phyloP scores from a whole-genome alignment of 2,113 vertebrate genomes.

The Gavialis gangeticus region DNA sequence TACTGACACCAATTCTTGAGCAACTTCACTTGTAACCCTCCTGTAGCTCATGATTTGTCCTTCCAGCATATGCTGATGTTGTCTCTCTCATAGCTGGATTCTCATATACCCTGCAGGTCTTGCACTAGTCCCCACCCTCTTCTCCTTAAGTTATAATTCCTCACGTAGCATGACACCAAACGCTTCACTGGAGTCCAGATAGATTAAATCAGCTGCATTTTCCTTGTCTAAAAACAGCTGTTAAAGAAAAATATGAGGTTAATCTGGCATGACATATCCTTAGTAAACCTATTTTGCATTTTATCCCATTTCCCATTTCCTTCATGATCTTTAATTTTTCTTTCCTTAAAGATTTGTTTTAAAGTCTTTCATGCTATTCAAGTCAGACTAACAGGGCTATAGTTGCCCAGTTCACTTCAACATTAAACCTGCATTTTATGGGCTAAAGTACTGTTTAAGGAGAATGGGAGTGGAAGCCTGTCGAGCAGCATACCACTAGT shows the following conservation, averaged over 20 bases:
- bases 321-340: slow-evolving; percentile 64
- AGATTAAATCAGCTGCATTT: slow-evolving; percentile 18
- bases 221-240: slow-evolving; percentile 14
- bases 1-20: too few species aligned
- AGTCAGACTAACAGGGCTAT: slow-evolving; percentile 67
- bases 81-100: too few species aligned
- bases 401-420: slow-evolving; percentile 62
- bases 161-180: background rate
- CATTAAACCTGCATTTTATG: too few species aligned
- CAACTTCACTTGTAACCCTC: too few species aligned
- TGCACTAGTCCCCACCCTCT: slow-evolving; percentile 25
- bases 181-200: slow-evolving; percentile 18
- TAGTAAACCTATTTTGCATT: slow-evolving; percentile 60
- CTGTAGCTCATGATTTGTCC: too few species aligned
- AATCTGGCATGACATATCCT: slow-evolving; percentile 30
- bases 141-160: background rate
- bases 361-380: slow-evolving; percentile 66
- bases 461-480: too few species aligned
- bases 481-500: too few species aligned
- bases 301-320: slow-evolving; percentile 63
- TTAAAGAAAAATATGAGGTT: slow-evolving; percentile 54
- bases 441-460: too few species aligned
- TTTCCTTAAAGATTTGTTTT: slow-evolving; percentile 69
- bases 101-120: slow-evolving; percentile 20
- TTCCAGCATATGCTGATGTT: too few species aligned